Evolutionary conservation across 2,797 vertebrate genomes (phyloP), one percentile per base, ranked within the genome.

Genomic region (Melanogrammus aeglefinus): DNA sequence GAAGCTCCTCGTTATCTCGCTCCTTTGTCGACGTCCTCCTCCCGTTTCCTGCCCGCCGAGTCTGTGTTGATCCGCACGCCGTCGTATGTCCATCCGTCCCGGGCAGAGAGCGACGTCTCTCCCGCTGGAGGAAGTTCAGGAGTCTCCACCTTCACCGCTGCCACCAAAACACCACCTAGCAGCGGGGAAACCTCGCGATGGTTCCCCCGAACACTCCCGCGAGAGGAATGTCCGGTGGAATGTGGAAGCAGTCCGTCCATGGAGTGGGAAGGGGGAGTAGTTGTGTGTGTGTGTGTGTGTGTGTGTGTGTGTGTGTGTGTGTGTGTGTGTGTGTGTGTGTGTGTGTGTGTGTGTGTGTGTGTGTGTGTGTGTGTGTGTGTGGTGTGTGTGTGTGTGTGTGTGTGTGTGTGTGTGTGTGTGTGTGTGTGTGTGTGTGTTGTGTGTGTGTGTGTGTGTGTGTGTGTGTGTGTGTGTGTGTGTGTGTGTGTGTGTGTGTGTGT

Each of bases 91-190:
- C 94, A 93, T 94, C 80, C 86, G 92, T 73, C 85, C 80, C 75
- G 47, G 47, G 47, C 47, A 18, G 47, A 57, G 47, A 57, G 47
- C 47, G 47, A 57, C 57, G 21, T 63, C 57, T 24, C 57, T 63
- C 57, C 57, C 57, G 8, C 57, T 89, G 90, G 92, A 94, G 93
- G 93, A 94, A 94, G 93, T 94, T 94, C 91, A 82, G 90, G 91
- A 94, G 93, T 94, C 93, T 91, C 94, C 93, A 93, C 93, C 94
- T 95, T 94, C 41, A 74, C 78, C 75, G 47, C 81, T 84, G 86
- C 85, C 85, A 86, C 83, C 86, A 79, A 90, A 83, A 89, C 33
- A 83, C 84, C 72, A 76, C 57, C 57, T 63, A n/a, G 5, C 57
- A 7, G 57, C 6, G 8, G 24, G 86, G 86, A 89, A 92, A 90